These are phyloP conservation scores for Nebria brevicollis DNA, from an alignment of 2,888 invertebrate species.

Conservation along the genomic window DNA sequence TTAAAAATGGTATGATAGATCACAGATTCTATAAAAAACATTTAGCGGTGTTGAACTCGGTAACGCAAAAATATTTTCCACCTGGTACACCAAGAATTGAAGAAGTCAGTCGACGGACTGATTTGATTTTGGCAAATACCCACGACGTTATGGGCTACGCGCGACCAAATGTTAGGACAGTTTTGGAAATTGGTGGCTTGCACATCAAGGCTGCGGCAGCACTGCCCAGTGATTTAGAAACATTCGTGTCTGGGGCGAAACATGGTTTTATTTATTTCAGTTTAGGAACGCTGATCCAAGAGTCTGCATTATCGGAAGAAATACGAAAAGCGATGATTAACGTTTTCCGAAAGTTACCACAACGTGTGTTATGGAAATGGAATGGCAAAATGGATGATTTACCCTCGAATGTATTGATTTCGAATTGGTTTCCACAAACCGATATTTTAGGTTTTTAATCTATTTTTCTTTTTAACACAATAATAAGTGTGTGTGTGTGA, in stretches of 20 bases:
- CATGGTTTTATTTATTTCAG: constrained; percentile 66
- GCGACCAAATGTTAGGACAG: constrained; percentile 31
- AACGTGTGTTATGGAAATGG: constrained; percentile 65
- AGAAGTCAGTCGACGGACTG: constrained; percentile 22
- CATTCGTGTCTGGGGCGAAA: constrained; percentile 60
- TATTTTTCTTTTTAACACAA: constrained; percentile 22
- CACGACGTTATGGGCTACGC: constrained; percentile 36
- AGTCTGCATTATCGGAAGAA: constrained; percentile 61
- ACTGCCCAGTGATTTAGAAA: constrained; percentile 56
- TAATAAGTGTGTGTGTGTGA: too few relatives aligned
- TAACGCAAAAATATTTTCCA: constrained; percentile 30
- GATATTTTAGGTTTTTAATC: constrained; percentile 34
- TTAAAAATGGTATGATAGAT: constrained; percentile 20
- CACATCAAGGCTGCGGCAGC: constrained; percentile 31
- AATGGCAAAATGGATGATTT: constrained; percentile 51
- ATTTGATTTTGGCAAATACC: constrained; percentile 34
- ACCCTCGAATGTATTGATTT: constrained; percentile 35
- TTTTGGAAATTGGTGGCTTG: constrained; percentile 39
- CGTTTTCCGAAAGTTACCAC: constrained; percentile 61
- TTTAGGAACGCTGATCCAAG: constrained; percentile 64
- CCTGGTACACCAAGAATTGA: constrained; percentile 22
- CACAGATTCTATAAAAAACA: constrained; percentile 14
- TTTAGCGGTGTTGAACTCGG: constrained; percentile 20
- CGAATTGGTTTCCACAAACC: constrained; percentile 40
- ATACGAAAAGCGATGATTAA: constrained; percentile 57